Evolutionary conservation across 2,888 invertebrate species (phyloP).

Genomic region (Apeira syringaria): DNA sequence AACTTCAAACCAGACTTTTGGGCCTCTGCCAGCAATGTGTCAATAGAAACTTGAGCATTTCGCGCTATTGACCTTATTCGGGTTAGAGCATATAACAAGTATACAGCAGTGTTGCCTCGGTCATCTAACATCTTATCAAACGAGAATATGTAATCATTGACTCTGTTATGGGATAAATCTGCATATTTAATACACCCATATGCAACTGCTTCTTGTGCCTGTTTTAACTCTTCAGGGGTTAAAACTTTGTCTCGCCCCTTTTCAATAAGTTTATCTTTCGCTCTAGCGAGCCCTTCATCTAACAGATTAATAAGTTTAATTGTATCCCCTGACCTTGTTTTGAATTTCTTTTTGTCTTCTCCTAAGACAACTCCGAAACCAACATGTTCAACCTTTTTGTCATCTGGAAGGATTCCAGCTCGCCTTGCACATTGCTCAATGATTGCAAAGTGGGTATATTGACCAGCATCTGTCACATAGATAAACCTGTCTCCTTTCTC

Average conservation of each 20-base stretch:
- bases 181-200: slow-evolving; percentile 99
- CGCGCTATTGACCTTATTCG: slow-evolving; percentile 96
- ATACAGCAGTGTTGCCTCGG: slow-evolving; percentile 99
- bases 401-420: slow-evolving; percentile 86
- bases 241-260: slow-evolving; percentile 94
- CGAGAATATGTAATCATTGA: slow-evolving; percentile 98
- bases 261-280: slow-evolving; percentile 92
- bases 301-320: slow-evolving; percentile 93
- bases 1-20: slow-evolving; percentile 86
- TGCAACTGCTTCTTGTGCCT: slow-evolving; percentile 95
- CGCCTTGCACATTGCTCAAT: slow-evolving; percentile 92
- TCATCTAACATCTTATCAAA: slow-evolving; percentile 99
- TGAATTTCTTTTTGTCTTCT: slow-evolving; percentile 99
- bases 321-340: slow-evolving; percentile 98
- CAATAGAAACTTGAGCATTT: slow-evolving; percentile 87
- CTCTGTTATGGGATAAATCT: slow-evolving; percentile 96
- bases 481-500: slow-evolving; percentile 95
- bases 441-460: slow-evolving; percentile 88
- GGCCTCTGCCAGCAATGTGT: slow-evolving; percentile 85
- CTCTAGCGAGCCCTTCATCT: slow-evolving; percentile 94
- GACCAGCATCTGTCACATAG: slow-evolving; percentile 97
- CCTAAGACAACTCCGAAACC: slow-evolving; percentile 98
- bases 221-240: slow-evolving; percentile 89
- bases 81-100: slow-evolving; percentile 96
- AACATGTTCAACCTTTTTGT: slow-evolving; percentile 93